Conservation (phyloP, 2,113 vertebrate species). For the Nansenia antarctica region DNA sequence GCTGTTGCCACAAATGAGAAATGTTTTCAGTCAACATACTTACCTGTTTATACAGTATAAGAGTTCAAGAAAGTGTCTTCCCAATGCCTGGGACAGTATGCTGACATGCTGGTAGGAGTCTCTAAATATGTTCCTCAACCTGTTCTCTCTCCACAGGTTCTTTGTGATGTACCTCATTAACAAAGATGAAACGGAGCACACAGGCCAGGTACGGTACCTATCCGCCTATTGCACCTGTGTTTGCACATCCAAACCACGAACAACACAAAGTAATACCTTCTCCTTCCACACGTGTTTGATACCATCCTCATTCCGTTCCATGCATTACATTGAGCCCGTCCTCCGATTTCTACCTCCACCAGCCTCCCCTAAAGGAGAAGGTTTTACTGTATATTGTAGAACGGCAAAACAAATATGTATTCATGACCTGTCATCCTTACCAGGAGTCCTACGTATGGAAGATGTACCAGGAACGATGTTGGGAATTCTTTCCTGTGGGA, state of each 20-base stretch:
- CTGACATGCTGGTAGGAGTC: background rate
- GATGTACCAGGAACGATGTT: constrained; percentile 80
- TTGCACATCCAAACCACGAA: too few species aligned
- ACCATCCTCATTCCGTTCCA: too few species aligned
- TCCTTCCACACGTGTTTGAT: too few species aligned
- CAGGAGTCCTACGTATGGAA: constrained; percentile 79
- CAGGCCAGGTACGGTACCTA: constrained; percentile 68
- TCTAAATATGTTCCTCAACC: constrained; percentile 5
- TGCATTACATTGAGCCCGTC: too few species aligned
- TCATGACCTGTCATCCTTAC: constrained; percentile 11
- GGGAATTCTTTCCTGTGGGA: constrained; percentile 80
- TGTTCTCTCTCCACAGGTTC: constrained; percentile 60
- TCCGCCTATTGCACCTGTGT: background rate
- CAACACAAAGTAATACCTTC: too few species aligned
- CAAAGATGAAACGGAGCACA: constrained; percentile 79
- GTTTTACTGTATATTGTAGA: background rate
- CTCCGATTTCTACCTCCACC: too few species aligned
- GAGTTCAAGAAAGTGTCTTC: too few species aligned
- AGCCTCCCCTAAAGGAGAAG: too few species aligned
- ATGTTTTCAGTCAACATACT: too few species aligned
- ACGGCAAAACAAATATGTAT: background rate
- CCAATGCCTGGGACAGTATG: background rate
- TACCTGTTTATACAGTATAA: too few species aligned
- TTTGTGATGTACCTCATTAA: constrained; percentile 79
- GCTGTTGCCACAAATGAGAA: too few species aligned